These are phyloP conservation scores for Andrena chrysosceles DNA, from an alignment of 2,888 invertebrate genomes.

Conservation along the genomic window DNA sequence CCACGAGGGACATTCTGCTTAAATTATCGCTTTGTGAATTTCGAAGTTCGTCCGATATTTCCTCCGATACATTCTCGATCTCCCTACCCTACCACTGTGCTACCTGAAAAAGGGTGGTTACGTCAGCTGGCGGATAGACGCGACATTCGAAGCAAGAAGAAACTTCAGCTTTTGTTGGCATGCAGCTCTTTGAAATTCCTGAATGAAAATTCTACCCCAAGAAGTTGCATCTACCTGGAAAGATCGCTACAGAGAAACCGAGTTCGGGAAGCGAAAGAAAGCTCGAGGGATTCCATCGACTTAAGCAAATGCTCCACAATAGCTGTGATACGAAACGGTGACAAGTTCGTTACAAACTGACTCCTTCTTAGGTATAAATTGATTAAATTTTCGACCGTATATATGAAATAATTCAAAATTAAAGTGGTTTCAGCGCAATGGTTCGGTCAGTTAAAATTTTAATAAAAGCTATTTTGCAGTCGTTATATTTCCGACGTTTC, in stretches of 20 bases:
- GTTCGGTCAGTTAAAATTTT: too few species aligned
- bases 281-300: constrained; percentile 1
- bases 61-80: too few species aligned
- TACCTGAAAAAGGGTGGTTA: constrained; percentile 46
- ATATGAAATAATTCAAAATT: too few species aligned
- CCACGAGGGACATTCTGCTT: not conserved
- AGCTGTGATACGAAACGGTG: not conserved
- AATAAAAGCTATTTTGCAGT: too few species aligned
- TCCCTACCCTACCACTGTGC: not conserved
- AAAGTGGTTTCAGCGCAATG: too few species aligned
- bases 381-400: too few species aligned
- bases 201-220: constrained; percentile 17
- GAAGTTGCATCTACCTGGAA: constrained; percentile 45
- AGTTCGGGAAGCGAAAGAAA: not conserved
- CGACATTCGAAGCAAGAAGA: constrained; percentile 25
- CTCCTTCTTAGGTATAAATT: too few species aligned
- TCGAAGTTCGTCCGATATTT: not conserved
- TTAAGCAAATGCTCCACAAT: constrained; percentile 4
- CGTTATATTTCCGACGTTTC: too few species aligned
- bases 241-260: not conserved
- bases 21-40: not conserved
- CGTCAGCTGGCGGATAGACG: constrained; percentile 13
- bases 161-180: constrained; percentile 52
- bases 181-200: constrained; percentile 24
- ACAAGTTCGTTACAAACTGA: not conserved